Base-by-base conservation (phyloP, 2,113 vertebrate species). In the Acanthisitta chloris region DNA sequence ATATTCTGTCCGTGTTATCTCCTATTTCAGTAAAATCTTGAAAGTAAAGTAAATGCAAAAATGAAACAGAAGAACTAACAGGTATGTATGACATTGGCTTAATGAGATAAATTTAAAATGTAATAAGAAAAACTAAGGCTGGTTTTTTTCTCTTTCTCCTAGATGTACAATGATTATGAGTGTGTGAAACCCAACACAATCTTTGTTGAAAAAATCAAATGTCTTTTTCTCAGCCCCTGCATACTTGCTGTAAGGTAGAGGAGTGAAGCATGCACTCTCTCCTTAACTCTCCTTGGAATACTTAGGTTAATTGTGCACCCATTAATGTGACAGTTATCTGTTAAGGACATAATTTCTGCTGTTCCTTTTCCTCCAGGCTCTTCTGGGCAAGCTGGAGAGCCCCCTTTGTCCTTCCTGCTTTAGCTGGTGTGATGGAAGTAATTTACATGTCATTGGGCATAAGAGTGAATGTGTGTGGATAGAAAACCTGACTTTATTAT, bases 101-200 rank as follows among this genome's bases (percentile, higher is more conserved):
- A 55, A 80, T 14, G 8, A 71, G 31, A 29, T 6, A 86, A 81
- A 59, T 40, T 49, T 42, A 10, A 81, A 79, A 10, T 23, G 6
- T 31, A 57, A 84, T 54, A 7, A 12, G 38, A 73, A 86, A 86
- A 62, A 70, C 1, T 12, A 13, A 28, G 4, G 0, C 25, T 81
- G 21, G 1, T 20, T 52, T 40, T 26, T 38, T 59, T 73, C 2
- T 40, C 17, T 73, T 73, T 91, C 38, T 77, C 14, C 26, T 49
- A 48, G 9, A 70, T 3, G n/a, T 58, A 20, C 3, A 43, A 19
- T 12, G 52, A 36, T 42, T 52, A 57, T 4, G 12, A 62, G 38
- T 70, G 14, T 1, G 0, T 4, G 18, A 69, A 84, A 57, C 2
- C 9, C 38, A 62, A 8, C 0, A 3, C 17, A 61, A 18, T 46